phyloP scores from a whole-genome alignment of 2,797 vertebrate species.

The Tangara arthus region DNA sequence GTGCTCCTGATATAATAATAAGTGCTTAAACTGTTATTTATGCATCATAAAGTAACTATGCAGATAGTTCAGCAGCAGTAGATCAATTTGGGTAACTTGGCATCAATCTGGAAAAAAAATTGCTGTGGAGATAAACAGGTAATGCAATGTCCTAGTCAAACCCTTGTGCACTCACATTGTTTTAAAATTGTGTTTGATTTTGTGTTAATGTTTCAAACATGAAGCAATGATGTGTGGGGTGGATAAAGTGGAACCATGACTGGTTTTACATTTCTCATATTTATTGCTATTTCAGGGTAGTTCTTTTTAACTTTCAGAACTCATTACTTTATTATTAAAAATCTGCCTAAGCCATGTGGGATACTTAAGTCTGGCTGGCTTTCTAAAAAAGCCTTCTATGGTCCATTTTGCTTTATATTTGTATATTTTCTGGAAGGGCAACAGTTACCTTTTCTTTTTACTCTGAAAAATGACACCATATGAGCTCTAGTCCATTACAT shows the following conservation, averaged over 20 bases:
- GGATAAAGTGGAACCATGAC: not conserved
- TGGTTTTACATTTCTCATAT: not conserved
- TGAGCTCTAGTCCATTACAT: not conserved
- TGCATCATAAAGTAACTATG: not conserved
- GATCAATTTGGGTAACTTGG: not conserved
- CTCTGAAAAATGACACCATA: not conserved
- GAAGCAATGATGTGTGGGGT: not conserved
- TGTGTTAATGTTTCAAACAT: not conserved
- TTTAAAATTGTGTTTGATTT: not conserved
- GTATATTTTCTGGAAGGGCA: not conserved
- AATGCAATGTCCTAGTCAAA: not conserved
- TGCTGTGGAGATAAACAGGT: not conserved
- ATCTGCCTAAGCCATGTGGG: not conserved
- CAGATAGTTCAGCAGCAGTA: not conserved
- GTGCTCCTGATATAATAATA: not conserved
- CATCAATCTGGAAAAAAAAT: not conserved
- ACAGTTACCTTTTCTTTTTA: not conserved
- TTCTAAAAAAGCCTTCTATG: not conserved
- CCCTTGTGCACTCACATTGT: not conserved
- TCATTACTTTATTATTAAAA: not conserved
- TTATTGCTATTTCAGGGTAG: not conserved
- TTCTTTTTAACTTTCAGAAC: not conserved
- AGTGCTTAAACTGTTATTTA: not conserved
- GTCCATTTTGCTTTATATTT: not conserved
- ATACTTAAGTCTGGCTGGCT: not conserved